phyloP scores from a whole-genome alignment of 2,113 vertebrate genomes.

The Syrmaticus mikado region DNA sequence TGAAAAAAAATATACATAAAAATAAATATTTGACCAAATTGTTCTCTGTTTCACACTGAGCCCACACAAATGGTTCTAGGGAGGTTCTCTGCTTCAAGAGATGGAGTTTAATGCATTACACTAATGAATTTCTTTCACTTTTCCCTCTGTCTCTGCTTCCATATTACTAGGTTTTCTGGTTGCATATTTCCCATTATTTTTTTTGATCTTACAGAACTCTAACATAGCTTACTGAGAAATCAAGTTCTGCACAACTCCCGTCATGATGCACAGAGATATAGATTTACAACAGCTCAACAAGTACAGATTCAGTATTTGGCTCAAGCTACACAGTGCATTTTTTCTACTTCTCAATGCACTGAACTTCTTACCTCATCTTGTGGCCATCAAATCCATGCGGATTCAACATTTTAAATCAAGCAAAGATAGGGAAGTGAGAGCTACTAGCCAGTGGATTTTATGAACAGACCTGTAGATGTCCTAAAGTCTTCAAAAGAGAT shows the following conservation, averaged over 20 bases:
- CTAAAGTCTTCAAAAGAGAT: slow-evolving; percentile 22
- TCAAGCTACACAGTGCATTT: not conserved
- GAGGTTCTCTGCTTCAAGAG: not conserved
- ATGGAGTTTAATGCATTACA: not conserved
- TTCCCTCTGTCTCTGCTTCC: not conserved
- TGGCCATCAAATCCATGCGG: not conserved
- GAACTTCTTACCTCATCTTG: not conserved
- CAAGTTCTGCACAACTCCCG: not conserved
- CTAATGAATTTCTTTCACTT: not conserved
- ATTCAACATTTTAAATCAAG: not conserved
- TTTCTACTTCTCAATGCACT: not conserved
- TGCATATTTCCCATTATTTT: not conserved
- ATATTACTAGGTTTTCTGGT: not conserved
- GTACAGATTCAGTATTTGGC: not conserved
- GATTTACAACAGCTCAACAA: not conserved
- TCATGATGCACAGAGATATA: not conserved
- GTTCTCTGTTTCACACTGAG: not conserved
- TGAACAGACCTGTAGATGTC: not conserved
- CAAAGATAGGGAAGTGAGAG: not conserved
- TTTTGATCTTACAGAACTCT: not conserved
- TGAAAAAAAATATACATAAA: not conserved
- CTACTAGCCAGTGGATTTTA: slow-evolving; percentile 2
- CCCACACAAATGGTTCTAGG: not conserved
- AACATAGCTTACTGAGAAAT: not conserved
- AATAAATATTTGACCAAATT: not conserved